These are phyloP conservation scores for Triops cancriformis DNA, from an alignment of 1,140 invertebrate species.

Conservation along the genomic window DNA sequence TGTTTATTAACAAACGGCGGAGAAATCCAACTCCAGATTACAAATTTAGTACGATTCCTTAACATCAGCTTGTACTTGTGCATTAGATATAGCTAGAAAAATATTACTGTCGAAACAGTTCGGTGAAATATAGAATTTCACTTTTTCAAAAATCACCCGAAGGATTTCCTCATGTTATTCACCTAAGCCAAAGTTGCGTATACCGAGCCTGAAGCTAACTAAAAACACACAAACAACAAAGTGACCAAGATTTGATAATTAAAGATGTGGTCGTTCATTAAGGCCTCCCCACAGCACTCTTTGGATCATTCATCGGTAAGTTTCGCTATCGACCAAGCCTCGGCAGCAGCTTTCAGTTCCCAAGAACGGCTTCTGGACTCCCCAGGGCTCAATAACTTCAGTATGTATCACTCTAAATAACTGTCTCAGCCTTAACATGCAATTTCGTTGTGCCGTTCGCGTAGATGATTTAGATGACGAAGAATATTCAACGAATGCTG, in stretches of 20 bases:
- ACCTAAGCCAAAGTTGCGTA: too few relatives aligned
- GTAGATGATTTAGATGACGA: slow-evolving; percentile 58
- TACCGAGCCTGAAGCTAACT: too few relatives aligned
- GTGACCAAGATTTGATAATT: neutral
- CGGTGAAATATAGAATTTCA: too few relatives aligned
- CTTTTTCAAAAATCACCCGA: too few relatives aligned
- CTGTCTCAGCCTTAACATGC: neutral
- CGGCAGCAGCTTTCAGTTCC: neutral
- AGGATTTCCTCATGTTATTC: too few relatives aligned
- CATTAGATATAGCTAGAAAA: too few relatives aligned
- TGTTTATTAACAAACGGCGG: too few relatives aligned
- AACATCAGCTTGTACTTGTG: too few relatives aligned
- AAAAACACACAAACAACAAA: neutral
- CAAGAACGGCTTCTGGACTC: neutral
- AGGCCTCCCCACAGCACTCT: neutral
- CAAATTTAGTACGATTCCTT: too few relatives aligned
- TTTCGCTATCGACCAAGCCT: slow-evolving; percentile 16
- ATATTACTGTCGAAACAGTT: too few relatives aligned
- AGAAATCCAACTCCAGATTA: too few relatives aligned
- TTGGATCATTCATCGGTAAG: slow-evolving; percentile 19
- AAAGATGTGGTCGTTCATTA: neutral
- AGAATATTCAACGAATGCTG: slow-evolving; percentile 68
- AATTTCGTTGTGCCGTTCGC: slow-evolving; percentile 33
- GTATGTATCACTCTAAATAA: neutral
- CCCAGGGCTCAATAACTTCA: neutral